A percentile compares a stretch with the other conserved stretches of the same genome.
Conservation (phyloP, 2,888 invertebrate genomes). For the Meandrusa payeni region DNA sequence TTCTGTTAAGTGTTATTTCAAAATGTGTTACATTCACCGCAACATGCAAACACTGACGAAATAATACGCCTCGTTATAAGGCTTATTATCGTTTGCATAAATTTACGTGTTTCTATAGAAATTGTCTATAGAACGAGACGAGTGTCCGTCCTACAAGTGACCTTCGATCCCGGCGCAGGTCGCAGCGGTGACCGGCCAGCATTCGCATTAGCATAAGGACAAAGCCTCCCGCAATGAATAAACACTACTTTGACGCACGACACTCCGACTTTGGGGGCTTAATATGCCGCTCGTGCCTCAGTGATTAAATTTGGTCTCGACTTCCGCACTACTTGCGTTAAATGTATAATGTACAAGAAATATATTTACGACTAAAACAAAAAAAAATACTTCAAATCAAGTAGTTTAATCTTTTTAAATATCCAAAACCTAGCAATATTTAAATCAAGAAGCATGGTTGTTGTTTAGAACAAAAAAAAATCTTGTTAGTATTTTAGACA, state of each 20-base stretch:
- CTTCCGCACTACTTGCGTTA: too few species aligned
- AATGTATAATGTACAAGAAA: too few species aligned
- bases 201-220: slow-evolving; percentile 67
- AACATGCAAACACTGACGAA: slow-evolving; percentile 2
- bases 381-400: too few species aligned
- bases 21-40: too few species aligned
- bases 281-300: slow-evolving; percentile 49
- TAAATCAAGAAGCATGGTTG: too few species aligned
- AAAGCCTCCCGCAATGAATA: slow-evolving; percentile 67
- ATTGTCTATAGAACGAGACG: slow-evolving; percentile 37
- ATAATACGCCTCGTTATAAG: slow-evolving; percentile 27
- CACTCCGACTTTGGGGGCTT: slow-evolving; percentile 36
- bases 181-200: slow-evolving; percentile 67
- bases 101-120: slow-evolving; percentile 35
- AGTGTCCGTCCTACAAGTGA: slow-evolving; percentile 65
- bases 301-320: too few species aligned
- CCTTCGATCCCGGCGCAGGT: slow-evolving; percentile 66
- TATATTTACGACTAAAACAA: too few species aligned
- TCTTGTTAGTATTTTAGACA: too few species aligned
- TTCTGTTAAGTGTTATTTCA: too few species aligned
- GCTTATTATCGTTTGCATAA: slow-evolving; percentile 37
- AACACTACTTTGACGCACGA: slow-evolving; percentile 66
- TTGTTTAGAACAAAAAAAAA: too few species aligned
- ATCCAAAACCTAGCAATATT: too few species aligned
- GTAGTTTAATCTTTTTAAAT: too few species aligned